A percentile compares a stretch with the other conserved stretches of the same genome.
These are phyloP conservation scores for Hippoglossus stenolepis DNA, from an alignment of 2,113 vertebrate species.

Conservation along the genomic window DNA sequence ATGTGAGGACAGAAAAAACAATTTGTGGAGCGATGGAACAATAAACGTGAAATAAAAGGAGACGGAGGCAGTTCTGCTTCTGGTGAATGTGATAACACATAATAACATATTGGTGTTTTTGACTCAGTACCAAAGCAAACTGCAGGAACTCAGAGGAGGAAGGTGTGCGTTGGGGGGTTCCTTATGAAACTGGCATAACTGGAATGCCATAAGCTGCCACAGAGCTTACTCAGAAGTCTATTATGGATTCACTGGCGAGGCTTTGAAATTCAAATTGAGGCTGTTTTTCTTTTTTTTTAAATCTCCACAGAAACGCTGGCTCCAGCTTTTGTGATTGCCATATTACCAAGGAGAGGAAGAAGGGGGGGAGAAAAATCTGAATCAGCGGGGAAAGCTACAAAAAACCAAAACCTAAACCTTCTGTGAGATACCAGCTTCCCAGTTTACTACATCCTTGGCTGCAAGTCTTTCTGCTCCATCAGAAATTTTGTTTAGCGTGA, in stretches of 20 bases:
- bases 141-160: slow-evolving; percentile 20
- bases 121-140: neutral
- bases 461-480: no score
- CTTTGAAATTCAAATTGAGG: slow-evolving; percentile 68
- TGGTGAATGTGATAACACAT: no score
- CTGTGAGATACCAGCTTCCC: no score
- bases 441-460: no score
- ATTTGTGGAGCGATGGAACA: neutral
- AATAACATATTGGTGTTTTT: neutral
- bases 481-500: no score
- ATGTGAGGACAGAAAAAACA: slow-evolving; percentile 8
- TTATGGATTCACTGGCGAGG: slow-evolving; percentile 62
- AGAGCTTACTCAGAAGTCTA: slow-evolving; percentile 63
- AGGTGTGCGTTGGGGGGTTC: neutral
- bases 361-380: neutral
- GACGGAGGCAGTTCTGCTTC: neutral
- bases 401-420: neutral
- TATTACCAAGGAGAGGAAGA: slow-evolving; percentile 10
- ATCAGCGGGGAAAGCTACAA: neutral
- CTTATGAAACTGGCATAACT: slow-evolving; percentile 45
- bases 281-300: slow-evolving; percentile 6
- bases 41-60: slow-evolving; percentile 10
- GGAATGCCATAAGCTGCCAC: slow-evolving; percentile 61
- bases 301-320: slow-evolving; percentile 54
- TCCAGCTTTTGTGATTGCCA: slow-evolving; percentile 38